Evolutionary conservation across 1,140 invertebrate genomes (phyloP).

Genomic region (Schmidtea mediterranea): DNA sequence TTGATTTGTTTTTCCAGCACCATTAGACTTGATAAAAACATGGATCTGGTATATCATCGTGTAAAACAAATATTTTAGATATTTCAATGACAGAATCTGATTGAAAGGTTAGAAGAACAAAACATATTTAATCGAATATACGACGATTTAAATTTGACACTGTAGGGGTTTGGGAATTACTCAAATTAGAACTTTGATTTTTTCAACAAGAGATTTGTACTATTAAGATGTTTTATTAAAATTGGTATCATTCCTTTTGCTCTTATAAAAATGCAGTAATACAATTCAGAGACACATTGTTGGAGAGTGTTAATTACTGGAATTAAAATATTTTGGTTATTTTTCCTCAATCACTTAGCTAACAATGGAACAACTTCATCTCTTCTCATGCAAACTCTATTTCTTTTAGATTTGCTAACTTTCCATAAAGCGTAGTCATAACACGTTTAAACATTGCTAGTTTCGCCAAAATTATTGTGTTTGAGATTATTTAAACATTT

Average conservation of each 20-base stretch:
- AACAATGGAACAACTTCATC: slow-evolving; percentile 53
- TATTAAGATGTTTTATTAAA: slow-evolving; percentile 47
- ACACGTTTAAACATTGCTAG: slow-evolving; percentile 58
- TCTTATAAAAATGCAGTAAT: slow-evolving; percentile 51
- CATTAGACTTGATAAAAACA: slow-evolving; percentile 87
- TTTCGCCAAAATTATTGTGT: slow-evolving; percentile 48
- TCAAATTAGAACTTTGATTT: too few species aligned
- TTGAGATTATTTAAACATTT: slow-evolving; percentile 44
- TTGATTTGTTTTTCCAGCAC: slow-evolving; percentile 68
- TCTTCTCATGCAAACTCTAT: slow-evolving; percentile 53
- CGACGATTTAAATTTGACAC: too few species aligned
- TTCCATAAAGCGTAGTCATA: slow-evolving; percentile 55
- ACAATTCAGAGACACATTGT: slow-evolving; percentile 41
- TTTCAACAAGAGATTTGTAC: slow-evolving; percentile 36
- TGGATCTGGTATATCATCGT: slow-evolving; percentile 61
- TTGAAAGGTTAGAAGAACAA: too few species aligned
- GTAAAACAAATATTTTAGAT: slow-evolving; percentile 66
- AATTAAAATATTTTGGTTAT: slow-evolving; percentile 47
- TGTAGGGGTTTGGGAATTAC: too few species aligned
- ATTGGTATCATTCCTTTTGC: slow-evolving; percentile 56
- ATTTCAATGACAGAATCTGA: slow-evolving; percentile 40
- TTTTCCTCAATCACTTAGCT: slow-evolving; percentile 43
- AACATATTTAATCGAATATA: too few species aligned
- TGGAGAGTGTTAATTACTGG: slow-evolving; percentile 56
- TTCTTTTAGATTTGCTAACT: slow-evolving; percentile 49